Conservation (phyloP, 2,888 invertebrate genomes). For the Drosophila villosipedis region DNA sequence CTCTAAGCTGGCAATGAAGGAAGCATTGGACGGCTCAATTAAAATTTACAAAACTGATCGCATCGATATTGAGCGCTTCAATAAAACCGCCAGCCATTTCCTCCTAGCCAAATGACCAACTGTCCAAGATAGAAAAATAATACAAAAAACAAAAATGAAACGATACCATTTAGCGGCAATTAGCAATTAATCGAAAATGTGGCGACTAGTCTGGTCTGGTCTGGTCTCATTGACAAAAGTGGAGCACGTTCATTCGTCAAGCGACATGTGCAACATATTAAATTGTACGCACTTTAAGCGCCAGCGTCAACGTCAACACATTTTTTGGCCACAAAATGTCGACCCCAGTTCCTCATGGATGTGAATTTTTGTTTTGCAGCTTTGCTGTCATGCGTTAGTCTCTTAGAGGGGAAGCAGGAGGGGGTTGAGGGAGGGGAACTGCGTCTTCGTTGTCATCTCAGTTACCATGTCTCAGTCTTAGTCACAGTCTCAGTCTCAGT, state of each 20-base stretch:
- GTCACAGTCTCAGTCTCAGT: slow-evolving; percentile 45
- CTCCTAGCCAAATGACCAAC: slow-evolving; percentile 76
- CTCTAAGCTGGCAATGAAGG: slow-evolving; percentile 56
- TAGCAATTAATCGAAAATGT: slow-evolving; percentile 22
- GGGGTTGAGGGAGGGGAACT: slow-evolving; percentile 2
- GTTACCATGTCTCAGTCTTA: slow-evolving; percentile 25
- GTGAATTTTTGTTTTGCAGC: slow-evolving; percentile 31
- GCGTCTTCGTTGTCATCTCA: slow-evolving; percentile 38
- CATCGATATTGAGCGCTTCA: slow-evolving; percentile 41
- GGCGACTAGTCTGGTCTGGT: slow-evolving; percentile 1
- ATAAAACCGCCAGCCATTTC: slow-evolving; percentile 54
- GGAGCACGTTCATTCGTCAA: slow-evolving; percentile 52
- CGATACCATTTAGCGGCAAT: slow-evolving; percentile 54
- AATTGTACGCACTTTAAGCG: slow-evolving; percentile 49
- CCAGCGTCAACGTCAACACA: slow-evolving; percentile 51
- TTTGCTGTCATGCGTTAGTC: slow-evolving; percentile 29
- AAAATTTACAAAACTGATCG: slow-evolving; percentile 64
- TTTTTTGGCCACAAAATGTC: slow-evolving; percentile 64
- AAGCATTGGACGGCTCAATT: slow-evolving; percentile 70
- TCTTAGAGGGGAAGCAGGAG: neutral
- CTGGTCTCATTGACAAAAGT: slow-evolving; percentile 60
- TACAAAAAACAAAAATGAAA: slow-evolving; percentile 14
- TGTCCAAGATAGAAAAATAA: slow-evolving; percentile 63
- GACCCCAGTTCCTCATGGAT: slow-evolving; percentile 45
- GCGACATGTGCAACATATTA: slow-evolving; percentile 52